Conservation (phyloP, 1,140 invertebrate species). For the Piezodorus guildinii region DNA sequence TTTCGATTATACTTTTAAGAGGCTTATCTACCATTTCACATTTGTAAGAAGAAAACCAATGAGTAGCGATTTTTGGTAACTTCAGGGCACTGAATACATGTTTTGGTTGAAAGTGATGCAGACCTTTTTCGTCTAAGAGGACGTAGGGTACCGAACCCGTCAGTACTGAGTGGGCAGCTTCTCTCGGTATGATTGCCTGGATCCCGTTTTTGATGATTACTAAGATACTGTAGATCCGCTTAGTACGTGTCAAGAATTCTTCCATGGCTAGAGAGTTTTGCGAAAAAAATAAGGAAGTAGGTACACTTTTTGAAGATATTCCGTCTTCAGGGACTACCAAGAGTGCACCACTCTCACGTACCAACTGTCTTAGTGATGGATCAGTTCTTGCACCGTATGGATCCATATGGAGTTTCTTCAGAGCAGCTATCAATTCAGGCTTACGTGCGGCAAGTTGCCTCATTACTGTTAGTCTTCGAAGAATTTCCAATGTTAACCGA, state of each 20-base stretch:
- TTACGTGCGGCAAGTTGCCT: conserved; percentile 54
- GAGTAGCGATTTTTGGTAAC: conserved; percentile 46
- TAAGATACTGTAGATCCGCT: conserved; percentile 39
- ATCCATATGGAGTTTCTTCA: conserved; percentile 48
- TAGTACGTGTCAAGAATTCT: conserved; percentile 52
- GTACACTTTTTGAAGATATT: conserved; percentile 50
- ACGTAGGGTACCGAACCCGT: conserved; percentile 64
- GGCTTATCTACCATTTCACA: conserved; percentile 18
- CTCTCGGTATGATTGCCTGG: conserved; percentile 64
- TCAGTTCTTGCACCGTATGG: conserved; percentile 52
- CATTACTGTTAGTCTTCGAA: conserved; percentile 60
- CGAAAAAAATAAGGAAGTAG: conserved; percentile 46
- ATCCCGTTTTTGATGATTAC: conserved; percentile 62
- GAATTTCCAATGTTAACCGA: conserved; percentile 47
- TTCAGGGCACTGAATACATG: conserved; percentile 58
- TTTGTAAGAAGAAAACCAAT: conserved; percentile 34
- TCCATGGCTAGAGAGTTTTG: conserved; percentile 62
- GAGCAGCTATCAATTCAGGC: conserved; percentile 45
- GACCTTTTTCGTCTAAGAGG: conserved; percentile 61
- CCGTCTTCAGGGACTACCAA: conserved; percentile 51
- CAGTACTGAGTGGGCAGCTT: conserved; percentile 56
- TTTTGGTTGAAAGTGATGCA: conserved; percentile 61
- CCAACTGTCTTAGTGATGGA: conserved; percentile 51
- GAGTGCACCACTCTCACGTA: conserved; percentile 55
- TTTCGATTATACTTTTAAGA: conserved; percentile 3